Percentiles rank a stretch among this genome's conserved stretches.
Evolutionary conservation across 2,888 invertebrate species (phyloP).

Genomic region (Flexamia atlantica): DNA sequence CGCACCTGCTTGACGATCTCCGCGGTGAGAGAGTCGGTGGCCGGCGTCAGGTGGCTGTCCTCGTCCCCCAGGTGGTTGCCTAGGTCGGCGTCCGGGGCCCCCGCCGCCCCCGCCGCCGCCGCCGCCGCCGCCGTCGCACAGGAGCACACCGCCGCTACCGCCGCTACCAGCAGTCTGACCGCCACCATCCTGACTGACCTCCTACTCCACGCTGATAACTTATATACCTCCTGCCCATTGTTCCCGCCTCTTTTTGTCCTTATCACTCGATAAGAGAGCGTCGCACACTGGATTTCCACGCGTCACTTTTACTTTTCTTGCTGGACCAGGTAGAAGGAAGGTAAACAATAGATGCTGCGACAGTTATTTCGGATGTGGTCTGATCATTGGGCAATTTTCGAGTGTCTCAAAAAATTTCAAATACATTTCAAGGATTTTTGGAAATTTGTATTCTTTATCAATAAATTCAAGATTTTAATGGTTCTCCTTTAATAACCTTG

Average conservation of each 20-base stretch:
- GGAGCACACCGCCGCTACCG: neutral
- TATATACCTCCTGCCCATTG: conserved; percentile 11
- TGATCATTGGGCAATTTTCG: no score
- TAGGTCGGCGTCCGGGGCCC: neutral
- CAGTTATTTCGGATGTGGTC: neutral
- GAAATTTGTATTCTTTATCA: no score
- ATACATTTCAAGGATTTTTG: no score
- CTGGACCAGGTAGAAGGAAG: neutral
- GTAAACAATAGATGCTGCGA: neutral
- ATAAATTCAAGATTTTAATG: no score
- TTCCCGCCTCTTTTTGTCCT: conserved; percentile 33
- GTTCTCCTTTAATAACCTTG: no score
- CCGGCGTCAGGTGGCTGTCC: conserved; percentile 3
- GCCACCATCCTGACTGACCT: conserved; percentile 9
- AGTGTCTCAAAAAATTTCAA: no score
- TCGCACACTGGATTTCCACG: conserved; percentile 29
- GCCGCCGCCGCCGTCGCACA: neutral
- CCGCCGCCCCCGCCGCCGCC: neutral
- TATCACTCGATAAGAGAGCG: conserved; percentile 43
- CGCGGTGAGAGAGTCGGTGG: neutral
- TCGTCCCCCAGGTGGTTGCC: neutral
- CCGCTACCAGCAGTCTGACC: neutral
- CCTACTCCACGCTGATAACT: conserved; percentile 30
- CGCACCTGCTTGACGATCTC: conserved; percentile 49
- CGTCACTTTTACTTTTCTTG: conserved; percentile 53